Evolutionary conservation across 2,888 invertebrate species (phyloP).

Genomic region (Altica lythri): DNA sequence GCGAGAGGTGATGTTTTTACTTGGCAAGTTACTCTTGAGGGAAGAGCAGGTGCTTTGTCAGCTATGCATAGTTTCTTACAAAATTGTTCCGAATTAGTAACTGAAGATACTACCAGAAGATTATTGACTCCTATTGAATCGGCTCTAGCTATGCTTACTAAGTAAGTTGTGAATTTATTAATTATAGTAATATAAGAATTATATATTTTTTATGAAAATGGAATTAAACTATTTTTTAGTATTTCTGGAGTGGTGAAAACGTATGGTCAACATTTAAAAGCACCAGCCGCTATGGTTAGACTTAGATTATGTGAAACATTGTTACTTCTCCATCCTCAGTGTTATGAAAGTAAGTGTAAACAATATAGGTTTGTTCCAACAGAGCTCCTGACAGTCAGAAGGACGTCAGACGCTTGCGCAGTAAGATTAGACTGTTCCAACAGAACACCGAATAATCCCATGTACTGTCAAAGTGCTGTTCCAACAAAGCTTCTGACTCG

Average conservation of each 20-base stretch:
- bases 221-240: conserved; percentile 59
- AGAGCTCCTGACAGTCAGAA: too few species aligned
- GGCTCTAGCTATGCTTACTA: conserved; percentile 91
- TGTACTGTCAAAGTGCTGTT: too few species aligned
- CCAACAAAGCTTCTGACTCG: too few species aligned
- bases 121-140: conserved; percentile 92
- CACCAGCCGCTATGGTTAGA: conserved; percentile 91
- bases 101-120: conserved; percentile 89
- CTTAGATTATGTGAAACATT: conserved; percentile 90
- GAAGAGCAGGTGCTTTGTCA: conserved; percentile 93
- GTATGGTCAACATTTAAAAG: conserved; percentile 91
- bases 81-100: conserved; percentile 88
- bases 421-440: too few species aligned
- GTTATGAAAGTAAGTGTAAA: conserved; percentile 71
- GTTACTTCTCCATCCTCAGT: conserved; percentile 74
- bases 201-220: background rate
- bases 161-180: conserved; percentile 68
- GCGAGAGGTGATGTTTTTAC: conserved; percentile 96
- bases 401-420: too few species aligned
- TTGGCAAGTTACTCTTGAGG: conserved; percentile 98
- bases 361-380: too few species aligned
- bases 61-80: conserved; percentile 93
- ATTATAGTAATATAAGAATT: conserved; percentile 3
- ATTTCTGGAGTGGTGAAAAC: conserved; percentile 83
- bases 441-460: too few species aligned